Percentiles rank a stretch among this genome's conserved stretches.
Conservation (phyloP, 2,113 vertebrate genomes). For the Microtus oregoni region DNA sequence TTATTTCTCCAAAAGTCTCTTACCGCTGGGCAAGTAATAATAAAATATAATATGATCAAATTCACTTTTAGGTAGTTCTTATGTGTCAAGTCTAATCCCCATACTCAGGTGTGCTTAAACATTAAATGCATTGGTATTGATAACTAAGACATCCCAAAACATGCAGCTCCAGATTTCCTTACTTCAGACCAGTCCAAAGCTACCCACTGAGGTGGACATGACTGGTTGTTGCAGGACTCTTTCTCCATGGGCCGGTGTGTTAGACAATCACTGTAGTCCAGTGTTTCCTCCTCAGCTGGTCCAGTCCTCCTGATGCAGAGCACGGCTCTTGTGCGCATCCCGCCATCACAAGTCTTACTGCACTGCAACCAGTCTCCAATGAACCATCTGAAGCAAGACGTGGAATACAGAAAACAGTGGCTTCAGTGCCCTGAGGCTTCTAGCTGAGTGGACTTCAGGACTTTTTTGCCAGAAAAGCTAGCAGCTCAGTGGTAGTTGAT, state of each 20-base stretch:
- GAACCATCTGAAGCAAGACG: constrained; percentile 92
- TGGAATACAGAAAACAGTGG: constrained; percentile 52
- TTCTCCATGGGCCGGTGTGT: constrained; percentile 95
- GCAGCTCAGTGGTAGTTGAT: not conserved
- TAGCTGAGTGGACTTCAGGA: not conserved
- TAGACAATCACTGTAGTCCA: constrained; percentile 94
- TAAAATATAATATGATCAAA: constrained; percentile 50
- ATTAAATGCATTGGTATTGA: constrained; percentile 70
- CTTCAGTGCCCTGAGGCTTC: constrained; percentile 46
- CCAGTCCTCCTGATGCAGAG: constrained; percentile 95
- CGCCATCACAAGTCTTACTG: constrained; percentile 96
- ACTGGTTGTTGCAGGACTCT: constrained; percentile 97
- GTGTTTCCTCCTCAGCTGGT: constrained; percentile 95
- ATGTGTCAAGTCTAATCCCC: constrained; percentile 41
- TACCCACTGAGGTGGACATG: constrained; percentile 98
- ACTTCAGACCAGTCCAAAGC: constrained; percentile 99
- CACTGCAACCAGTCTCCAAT: constrained; percentile 98
- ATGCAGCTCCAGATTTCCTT: constrained; percentile 76
- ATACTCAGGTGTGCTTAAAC: constrained; percentile 59
- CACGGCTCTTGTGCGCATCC: constrained; percentile 92
- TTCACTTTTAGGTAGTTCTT: constrained; percentile 13
- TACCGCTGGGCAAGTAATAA: constrained; percentile 37
- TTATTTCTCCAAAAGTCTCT: not conserved
- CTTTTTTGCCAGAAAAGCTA: not conserved
- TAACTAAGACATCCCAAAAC: constrained; percentile 70